Base-by-base conservation (phyloP, 64 coral and sea anemone genomes). In the Montipora foliosa region DNA sequence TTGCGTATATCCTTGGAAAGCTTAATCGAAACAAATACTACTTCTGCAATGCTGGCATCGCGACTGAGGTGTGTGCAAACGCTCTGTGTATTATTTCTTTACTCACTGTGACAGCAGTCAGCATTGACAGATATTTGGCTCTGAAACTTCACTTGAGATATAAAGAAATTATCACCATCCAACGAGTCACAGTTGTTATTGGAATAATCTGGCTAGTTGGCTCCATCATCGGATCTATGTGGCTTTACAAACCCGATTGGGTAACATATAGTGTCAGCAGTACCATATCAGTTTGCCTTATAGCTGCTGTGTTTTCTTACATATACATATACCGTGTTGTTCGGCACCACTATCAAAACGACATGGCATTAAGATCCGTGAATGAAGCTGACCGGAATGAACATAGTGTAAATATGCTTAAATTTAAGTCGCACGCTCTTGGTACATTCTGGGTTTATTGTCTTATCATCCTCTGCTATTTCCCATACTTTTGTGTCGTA, bases 11-110 rank as follows among this genome's bases (percentile, higher is more conserved):
- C 2, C 15, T 89, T 20, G 87, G 72, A 2, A 89, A 89, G 44
- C 0, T 77, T 13, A 11, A 17, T 9, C 50, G 45, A 22, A 59
- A 77, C 74, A 75, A 66, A 77, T 1, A 44, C 11, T n/a, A 11
- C 17, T 89, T 89, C 74, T 89, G 87, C 44, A 5, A 49, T 11
- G 75, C 72, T 89, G 87, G 87, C 12, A 77, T 89, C 48, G 52
- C 75, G 0, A 51, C 60, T 1, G 59, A 75, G 45, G 24, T 89
- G 15, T 46, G 55, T 0, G 87, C 72, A 75, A 89, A 78, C 73
- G 75, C 87, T n/a, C n/a, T 89, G 49, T 75, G 87, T 77, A 77
- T 89, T 5, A 78, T 89, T 19, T 89, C 87, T 16, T 50, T 89
- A 14, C 47, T 89, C 5, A 89, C 74, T 49, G 75, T 59, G 61